Base-by-base conservation (phyloP, 2,888 invertebrate species). In the Trachelus stipa region DNA sequence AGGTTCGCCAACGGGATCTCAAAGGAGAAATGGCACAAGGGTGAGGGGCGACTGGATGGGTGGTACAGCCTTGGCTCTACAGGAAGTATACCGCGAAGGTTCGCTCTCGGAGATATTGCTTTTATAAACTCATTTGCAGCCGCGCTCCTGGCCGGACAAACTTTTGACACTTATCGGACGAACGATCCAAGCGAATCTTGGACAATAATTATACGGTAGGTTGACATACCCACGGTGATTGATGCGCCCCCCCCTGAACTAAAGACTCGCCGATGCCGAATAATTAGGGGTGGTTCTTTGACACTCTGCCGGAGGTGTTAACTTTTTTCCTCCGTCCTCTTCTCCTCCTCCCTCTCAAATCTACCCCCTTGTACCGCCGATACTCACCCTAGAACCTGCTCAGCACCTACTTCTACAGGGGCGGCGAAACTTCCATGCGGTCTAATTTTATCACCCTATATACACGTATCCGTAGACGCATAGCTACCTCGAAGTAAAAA, bases 61-160 rank as follows among this genome's bases (percentile, higher is more conserved):
- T 34, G 75, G 69, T 69, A 69, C 75, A 74, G 73, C 68, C 76
- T 74, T 71, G 40, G 73, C 73, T 34, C 77, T 78, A 77, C 74
- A 77, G 79, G 71, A 81, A 81, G 81, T 71, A 71, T 71, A 75
- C 78, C 78, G 78, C 73, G 79, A 81, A 84, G 83, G 84, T 79
- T 80, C 79, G 79, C 80, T 82, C 81, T 81, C 88, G 87, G 84
- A 88, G 90, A 90, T 89, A 88, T 89, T 88, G 90, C 90, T 87
- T 90, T 91, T 90, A 90, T 90, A 90, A 91, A 91, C 91, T 91
- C 90, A 90, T 91, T 91, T 91, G 89, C 91, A 90, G 89, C 88
- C 88, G 85, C 87, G 88, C 68, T 37, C 79, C 68, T 76, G 37
- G 40, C 69, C 71, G 73, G 75, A 56, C 73, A 81, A 83, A 82